Evolutionary conservation across 92 coral and sea anemone genomes (phyloP).

Genomic region (Isaurus tuberculatus): DNA sequence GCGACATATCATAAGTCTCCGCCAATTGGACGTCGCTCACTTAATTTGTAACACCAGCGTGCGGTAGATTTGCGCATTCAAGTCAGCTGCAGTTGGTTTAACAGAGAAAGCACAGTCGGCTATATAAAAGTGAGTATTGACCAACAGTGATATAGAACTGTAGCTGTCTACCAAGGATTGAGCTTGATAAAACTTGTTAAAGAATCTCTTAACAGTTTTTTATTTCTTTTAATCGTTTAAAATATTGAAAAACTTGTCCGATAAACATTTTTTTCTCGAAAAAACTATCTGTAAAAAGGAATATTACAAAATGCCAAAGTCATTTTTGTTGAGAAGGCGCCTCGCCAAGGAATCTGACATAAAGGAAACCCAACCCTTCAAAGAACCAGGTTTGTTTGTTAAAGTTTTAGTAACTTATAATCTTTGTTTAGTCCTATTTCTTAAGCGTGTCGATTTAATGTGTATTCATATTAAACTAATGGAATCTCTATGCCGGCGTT

Average conservation of each 20-base stretch:
- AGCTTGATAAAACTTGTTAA: neutral
- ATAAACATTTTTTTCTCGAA: neutral
- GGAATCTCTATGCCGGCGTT: neutral
- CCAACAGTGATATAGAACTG: neutral
- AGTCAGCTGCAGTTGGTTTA: constrained; percentile 31
- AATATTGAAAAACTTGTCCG: neutral
- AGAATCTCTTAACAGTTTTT: neutral
- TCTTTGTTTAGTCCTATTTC: no score
- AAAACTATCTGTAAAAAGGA: neutral
- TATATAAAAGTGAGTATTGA: constrained; percentile 8
- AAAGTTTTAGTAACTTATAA: neutral
- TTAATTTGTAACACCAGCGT: neutral
- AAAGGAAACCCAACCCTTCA: neutral
- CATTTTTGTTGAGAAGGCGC: constrained; percentile 77
- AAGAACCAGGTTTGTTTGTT: constrained; percentile 13
- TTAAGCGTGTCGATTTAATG: neutral
- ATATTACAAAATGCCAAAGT: constrained; percentile 72
- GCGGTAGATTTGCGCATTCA: constrained; percentile 4
- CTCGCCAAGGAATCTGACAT: constrained; percentile 47
- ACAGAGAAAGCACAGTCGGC: constrained; percentile 73
- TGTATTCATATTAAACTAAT: neutral
- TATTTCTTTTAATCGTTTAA: neutral
- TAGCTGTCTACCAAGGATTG: neutral
- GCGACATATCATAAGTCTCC: constrained; percentile 19
- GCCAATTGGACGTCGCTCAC: constrained; percentile 27